These are phyloP conservation scores for Mastacembelus armatus DNA, from an alignment of 2,797 vertebrate species.

Conservation along the genomic window DNA sequence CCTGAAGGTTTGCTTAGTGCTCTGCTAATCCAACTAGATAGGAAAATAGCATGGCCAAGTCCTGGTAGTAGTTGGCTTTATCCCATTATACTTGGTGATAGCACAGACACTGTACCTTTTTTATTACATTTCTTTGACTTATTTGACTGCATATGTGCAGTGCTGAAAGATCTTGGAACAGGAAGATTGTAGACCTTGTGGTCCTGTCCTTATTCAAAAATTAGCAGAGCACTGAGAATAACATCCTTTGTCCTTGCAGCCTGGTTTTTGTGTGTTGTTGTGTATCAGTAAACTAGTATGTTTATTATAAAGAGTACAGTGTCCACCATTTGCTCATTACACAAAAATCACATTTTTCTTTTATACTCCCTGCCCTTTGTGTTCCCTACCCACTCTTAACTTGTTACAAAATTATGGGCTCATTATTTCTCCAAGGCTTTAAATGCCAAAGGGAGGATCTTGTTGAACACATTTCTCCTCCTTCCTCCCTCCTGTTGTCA, in stretches of 20 bases:
- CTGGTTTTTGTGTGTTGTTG: not conserved
- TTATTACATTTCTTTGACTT: no score
- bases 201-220: not conserved
- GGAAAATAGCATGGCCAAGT: not conserved
- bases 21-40: not conserved
- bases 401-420: not conserved
- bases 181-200: not conserved
- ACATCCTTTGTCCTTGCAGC: not conserved
- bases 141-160: no score
- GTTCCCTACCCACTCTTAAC: not conserved
- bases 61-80: not conserved
- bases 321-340: not conserved
- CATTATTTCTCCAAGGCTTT: constrained; percentile 8
- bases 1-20: not conserved
- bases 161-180: not conserved
- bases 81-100: not conserved
- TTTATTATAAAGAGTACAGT: not conserved
- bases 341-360: not conserved
- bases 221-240: not conserved
- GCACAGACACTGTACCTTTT: not conserved
- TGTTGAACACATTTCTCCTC: not conserved
- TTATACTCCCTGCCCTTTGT: not conserved
- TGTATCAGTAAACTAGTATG: not conserved
- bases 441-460: constrained; percentile 1
- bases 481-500: not conserved